phyloP scores from a whole-genome alignment of 2,113 vertebrate genomes.

The Etheostoma cragini region DNA sequence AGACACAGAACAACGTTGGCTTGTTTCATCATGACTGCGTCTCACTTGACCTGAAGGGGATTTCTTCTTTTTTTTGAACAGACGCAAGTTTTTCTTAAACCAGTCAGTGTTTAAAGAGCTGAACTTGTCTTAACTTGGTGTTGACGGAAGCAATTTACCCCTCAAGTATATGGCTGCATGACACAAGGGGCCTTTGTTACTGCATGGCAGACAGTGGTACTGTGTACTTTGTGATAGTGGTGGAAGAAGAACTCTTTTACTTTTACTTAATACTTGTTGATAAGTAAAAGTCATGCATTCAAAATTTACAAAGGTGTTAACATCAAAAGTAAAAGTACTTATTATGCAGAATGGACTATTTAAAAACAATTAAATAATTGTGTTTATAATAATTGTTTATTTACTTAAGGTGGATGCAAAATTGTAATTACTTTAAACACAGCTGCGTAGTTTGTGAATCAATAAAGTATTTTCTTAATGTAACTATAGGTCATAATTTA shows the following conservation, averaged over 20 bases:
- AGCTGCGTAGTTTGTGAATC: neutral
- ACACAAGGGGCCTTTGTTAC: slow-evolving; percentile 8
- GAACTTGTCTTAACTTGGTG: slow-evolving; percentile 42
- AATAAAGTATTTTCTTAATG: neutral
- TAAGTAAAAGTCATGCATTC: neutral
- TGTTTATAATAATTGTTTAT: neutral
- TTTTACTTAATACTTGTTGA: neutral
- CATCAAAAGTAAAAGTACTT: neutral
- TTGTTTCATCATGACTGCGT: slow-evolving; percentile 21
- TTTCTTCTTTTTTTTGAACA: neutral
- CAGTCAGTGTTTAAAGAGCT: slow-evolving; percentile 2
- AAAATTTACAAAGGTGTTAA: neutral
- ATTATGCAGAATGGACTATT: neutral
- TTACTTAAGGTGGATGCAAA: no score
- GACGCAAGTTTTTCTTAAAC: slow-evolving; percentile 9
- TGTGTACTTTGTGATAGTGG: neutral
- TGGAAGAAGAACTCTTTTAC: neutral
- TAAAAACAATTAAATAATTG: neutral
- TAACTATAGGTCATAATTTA: neutral
- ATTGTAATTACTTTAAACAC: neutral
- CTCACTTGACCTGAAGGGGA: slow-evolving; percentile 5
- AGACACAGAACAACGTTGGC: neutral
- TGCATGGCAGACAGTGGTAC: neutral
- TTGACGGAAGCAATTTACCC: neutral
- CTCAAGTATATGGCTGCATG: neutral